phyloP scores from a whole-genome alignment of 2,113 vertebrate species.

The Odontophorus gujanensis region DNA sequence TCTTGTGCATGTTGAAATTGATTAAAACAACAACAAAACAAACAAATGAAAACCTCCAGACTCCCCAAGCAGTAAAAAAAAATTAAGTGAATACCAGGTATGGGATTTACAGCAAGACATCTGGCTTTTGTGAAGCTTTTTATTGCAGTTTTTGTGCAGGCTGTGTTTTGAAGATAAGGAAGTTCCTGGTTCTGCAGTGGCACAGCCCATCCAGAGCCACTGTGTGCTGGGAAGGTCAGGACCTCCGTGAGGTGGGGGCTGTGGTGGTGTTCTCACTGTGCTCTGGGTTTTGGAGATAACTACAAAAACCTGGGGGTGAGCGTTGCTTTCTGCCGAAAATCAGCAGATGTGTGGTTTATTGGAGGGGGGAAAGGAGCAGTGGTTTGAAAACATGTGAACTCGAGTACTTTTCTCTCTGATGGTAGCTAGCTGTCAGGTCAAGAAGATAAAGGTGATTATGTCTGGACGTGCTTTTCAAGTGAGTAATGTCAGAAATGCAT shows the following conservation, averaged over 20 bases:
- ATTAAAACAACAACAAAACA: neutral
- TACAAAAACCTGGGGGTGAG: neutral
- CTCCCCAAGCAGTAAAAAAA: neutral
- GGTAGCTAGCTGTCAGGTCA: neutral
- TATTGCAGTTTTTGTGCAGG: neutral
- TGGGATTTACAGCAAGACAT: neutral
- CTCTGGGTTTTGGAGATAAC: neutral
- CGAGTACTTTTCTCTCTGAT: neutral
- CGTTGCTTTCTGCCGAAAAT: neutral
- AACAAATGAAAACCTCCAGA: neutral
- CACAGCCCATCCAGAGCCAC: neutral
- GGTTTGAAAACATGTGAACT: neutral
- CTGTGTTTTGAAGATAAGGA: constrained; percentile 57
- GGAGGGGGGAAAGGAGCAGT: neutral
- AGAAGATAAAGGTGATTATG: neutral
- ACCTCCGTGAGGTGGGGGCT: neutral
- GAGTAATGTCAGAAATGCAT: neutral
- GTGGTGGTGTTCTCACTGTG: neutral
- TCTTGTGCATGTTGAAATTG: neutral
- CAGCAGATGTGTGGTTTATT: neutral
- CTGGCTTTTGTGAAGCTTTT: constrained; percentile 43
- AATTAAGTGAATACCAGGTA: neutral
- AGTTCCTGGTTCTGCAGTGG: neutral
- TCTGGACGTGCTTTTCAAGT: neutral
- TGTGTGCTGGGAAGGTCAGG: neutral